These are phyloP conservation scores for Sebastes umbrosus DNA, from an alignment of 2,797 vertebrate species.

Conservation along the genomic window DNA sequence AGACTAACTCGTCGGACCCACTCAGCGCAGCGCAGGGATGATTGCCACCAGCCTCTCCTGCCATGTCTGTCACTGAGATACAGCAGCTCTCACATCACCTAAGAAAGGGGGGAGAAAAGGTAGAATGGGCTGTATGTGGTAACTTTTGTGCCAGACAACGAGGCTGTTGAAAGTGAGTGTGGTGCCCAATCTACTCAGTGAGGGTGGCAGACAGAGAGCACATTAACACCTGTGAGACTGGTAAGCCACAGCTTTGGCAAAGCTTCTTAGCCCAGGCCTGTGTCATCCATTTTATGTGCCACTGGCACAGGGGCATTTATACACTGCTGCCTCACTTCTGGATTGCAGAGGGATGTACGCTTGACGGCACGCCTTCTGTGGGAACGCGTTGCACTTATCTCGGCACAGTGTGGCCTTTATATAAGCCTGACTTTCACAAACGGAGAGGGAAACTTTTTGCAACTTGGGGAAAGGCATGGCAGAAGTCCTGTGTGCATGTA, in stretches of 20 bases:
- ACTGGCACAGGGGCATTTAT: conserved; percentile 62
- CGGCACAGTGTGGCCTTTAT: conserved; percentile 29
- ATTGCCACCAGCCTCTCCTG: conserved; percentile 22
- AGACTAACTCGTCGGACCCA: background rate
- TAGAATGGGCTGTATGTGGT: conserved; percentile 36
- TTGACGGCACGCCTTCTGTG: background rate
- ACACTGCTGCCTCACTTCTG: conserved; percentile 39
- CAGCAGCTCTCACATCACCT: conserved; percentile 3
- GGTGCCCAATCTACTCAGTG: conserved; percentile 65
- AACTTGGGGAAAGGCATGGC: conserved; percentile 9
- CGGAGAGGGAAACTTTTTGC: conserved; percentile 41
- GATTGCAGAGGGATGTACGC: conserved; percentile 35
- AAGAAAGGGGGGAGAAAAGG: background rate
- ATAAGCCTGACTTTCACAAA: conserved; percentile 48
- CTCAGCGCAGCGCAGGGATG: conserved; percentile 5
- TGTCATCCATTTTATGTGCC: conserved; percentile 70
- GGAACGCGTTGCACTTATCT: background rate
- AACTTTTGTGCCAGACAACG: conserved; percentile 43
- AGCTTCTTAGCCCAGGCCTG: conserved; percentile 70
- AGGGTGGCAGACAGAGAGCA: conserved; percentile 72
- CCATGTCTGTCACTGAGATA: conserved; percentile 8
- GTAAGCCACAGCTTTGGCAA: conserved; percentile 75
- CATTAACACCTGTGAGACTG: conserved; percentile 79
- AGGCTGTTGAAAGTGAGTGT: conserved; percentile 49
- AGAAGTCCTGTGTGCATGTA: background rate